Conservation (phyloP, 1,140 invertebrate genomes). For the Potamilus streckersoni region DNA sequence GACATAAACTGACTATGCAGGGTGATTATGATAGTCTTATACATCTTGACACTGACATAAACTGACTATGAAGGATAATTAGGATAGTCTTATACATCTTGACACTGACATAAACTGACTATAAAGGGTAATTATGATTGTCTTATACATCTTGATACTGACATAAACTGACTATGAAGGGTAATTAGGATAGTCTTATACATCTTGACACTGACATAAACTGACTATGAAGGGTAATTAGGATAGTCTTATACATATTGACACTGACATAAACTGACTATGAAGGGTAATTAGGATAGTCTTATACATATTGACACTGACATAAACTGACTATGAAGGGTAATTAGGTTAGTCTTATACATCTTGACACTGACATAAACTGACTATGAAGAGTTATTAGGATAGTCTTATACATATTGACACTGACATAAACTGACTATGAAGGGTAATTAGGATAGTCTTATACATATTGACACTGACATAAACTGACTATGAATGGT, state of each 20-base stretch:
- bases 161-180: slow-evolving; percentile 82
- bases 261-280: slow-evolving; percentile 73
- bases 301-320: too few species aligned
- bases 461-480: too few species aligned
- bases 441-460: slow-evolving; percentile 73
- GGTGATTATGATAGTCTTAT: slow-evolving; percentile 63
- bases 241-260: too few species aligned
- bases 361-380: too few species aligned
- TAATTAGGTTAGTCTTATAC: slow-evolving; percentile 18
- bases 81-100: too few species aligned
- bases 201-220: too few species aligned
- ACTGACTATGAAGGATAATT: slow-evolving; percentile 82
- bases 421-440: slow-evolving; percentile 74
- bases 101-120: slow-evolving; percentile 70
- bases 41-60: too few species aligned
- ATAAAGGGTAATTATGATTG: slow-evolving; percentile 76
- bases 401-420: too few species aligned
- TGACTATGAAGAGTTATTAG: slow-evolving; percentile 82
- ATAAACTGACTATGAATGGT: slow-evolving; percentile 82
- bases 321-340: slow-evolving; percentile 82
- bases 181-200: slow-evolving; percentile 29
- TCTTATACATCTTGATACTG: too few species aligned
- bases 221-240: slow-evolving; percentile 82
- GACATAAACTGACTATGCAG: slow-evolving; percentile 79
- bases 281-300: slow-evolving; percentile 73